phyloP scores from a whole-genome alignment of 2,113 vertebrate species.

The Syrrhaptes paradoxus region DNA sequence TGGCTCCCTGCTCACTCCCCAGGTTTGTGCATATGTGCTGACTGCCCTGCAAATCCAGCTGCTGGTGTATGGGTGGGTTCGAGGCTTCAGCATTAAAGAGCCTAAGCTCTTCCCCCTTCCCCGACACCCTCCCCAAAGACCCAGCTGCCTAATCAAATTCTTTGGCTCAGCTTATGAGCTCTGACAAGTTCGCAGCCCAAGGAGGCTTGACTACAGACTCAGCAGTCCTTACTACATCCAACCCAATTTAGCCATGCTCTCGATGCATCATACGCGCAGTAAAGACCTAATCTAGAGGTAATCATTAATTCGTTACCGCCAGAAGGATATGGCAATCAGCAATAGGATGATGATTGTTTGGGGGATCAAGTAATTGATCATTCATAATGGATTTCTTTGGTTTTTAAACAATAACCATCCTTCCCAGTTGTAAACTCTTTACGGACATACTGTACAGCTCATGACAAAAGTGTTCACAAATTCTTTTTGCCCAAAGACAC shows the following conservation, averaged over 20 bases:
- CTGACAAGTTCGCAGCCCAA: constrained; percentile 61
- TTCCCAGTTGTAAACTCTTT: neutral
- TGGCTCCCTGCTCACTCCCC: neutral
- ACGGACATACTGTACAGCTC: neutral
- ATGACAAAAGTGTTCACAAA: neutral
- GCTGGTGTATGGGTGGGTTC: neutral
- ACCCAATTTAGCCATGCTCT: constrained; percentile 32
- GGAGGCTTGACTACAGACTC: constrained; percentile 62
- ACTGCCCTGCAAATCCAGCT: neutral
- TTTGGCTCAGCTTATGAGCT: constrained; percentile 50
- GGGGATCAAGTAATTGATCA: neutral
- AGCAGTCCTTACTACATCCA: constrained; percentile 54
- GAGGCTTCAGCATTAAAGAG: neutral
- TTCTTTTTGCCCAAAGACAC: neutral
- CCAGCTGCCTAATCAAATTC: constrained; percentile 21
- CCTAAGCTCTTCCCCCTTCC: neutral
- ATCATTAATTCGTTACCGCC: constrained; percentile 48
- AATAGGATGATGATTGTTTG: constrained; percentile 4
- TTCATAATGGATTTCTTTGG: neutral
- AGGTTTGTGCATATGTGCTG: neutral
- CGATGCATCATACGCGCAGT: fast-evolving
- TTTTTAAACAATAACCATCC: neutral
- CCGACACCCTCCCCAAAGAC: neutral
- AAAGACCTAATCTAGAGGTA: constrained; percentile 33
- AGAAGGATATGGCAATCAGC: constrained; percentile 7